Evolutionary conservation across 2,888 invertebrate species (phyloP).

Genomic region (Antheraea assamensis): DNA sequence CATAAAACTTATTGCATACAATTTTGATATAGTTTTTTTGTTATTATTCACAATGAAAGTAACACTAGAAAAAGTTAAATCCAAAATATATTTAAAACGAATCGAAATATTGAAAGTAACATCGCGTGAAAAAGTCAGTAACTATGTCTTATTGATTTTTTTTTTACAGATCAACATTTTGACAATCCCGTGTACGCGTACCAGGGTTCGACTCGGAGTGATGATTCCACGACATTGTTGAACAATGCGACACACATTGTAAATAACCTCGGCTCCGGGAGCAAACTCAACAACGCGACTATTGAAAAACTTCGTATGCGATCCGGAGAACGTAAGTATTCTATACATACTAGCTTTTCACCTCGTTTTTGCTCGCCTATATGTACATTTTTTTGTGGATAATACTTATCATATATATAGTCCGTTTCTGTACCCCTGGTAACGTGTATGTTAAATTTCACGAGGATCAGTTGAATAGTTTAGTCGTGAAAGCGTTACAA

Average conservation of each 20-base stretch:
- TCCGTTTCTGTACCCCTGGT: no score
- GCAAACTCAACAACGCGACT: conserved; percentile 82
- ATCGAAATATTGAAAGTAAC: no score
- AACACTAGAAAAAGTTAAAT: no score
- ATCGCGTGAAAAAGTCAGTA: no score
- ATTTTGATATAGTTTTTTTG: no score
- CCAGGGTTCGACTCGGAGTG: conserved; percentile 79
- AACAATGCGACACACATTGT: conserved; percentile 81
- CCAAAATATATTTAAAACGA: no score
- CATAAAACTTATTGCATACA: no score
- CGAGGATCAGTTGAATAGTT: no score
- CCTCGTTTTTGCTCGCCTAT: neutral
- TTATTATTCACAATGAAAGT: no score
- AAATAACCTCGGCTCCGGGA: conserved; percentile 79
- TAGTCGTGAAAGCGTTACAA: no score
- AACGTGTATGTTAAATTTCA: no score
- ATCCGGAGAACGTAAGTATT: conserved; percentile 68
- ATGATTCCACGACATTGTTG: conserved; percentile 80
- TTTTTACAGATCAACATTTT: conserved; percentile 88
- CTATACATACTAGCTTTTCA: neutral
- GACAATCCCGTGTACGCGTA: conserved; percentile 96
- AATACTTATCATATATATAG: no score
- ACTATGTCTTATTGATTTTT: neutral
- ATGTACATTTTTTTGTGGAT: neutral
- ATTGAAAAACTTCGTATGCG: conserved; percentile 81